phyloP scores from a whole-genome alignment of 2,797 vertebrate genomes.

The Loris lydekkerianus region DNA sequence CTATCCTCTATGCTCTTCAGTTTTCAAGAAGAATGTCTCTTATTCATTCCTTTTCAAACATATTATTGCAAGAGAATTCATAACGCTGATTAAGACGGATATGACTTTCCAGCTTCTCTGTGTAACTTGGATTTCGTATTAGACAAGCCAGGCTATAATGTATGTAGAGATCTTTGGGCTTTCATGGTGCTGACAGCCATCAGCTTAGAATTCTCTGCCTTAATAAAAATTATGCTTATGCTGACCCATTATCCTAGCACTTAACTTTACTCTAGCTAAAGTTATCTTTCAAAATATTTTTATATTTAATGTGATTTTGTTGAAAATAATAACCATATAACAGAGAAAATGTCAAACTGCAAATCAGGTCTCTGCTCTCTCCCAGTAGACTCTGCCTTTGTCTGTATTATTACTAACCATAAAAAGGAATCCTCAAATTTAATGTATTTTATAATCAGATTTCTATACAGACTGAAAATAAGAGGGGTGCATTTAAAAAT shows the following conservation, averaged over 20 bases:
- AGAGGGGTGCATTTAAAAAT: not conserved
- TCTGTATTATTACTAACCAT: not conserved
- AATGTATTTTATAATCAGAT: not conserved
- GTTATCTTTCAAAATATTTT: conserved; percentile 71
- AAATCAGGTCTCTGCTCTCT: not conserved
- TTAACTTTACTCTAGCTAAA: conserved; percentile 23
- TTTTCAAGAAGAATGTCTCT: conserved; percentile 3
- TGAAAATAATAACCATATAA: conserved; percentile 76
- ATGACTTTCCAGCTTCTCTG: conserved; percentile 71
- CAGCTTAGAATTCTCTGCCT: conserved; percentile 24
- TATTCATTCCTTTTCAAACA: conserved; percentile 42
- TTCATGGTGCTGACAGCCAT: conserved; percentile 62
- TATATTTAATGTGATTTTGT: conserved; percentile 76
- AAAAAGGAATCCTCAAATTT: not conserved
- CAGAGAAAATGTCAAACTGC: not conserved
- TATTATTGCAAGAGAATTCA: conserved; percentile 58
- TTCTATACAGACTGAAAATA: not conserved
- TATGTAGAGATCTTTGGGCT: conserved; percentile 65
- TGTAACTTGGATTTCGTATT: conserved; percentile 66
- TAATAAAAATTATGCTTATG: conserved; percentile 68
- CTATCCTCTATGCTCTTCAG: not conserved
- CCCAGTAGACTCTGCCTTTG: not conserved
- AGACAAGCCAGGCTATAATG: conserved; percentile 51
- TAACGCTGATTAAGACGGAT: conserved; percentile 61
- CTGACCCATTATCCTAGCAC: conserved; percentile 46